These are phyloP conservation scores for Bagarius yarrelli DNA, from an alignment of 2,113 vertebrate genomes.

Conservation along the genomic window DNA sequence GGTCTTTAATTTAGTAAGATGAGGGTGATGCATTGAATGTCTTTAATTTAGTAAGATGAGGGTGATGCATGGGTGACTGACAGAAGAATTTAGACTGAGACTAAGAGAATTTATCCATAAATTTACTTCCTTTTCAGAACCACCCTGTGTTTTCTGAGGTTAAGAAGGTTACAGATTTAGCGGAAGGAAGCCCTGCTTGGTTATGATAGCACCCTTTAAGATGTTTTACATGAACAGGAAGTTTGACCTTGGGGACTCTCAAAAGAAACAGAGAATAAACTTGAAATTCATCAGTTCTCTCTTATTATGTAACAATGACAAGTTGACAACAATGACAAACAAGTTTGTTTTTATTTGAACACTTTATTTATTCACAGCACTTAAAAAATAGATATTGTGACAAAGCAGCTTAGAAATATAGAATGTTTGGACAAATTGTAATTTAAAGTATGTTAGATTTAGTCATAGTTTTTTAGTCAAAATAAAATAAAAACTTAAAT, in stretches of 20 bases:
- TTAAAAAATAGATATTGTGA: no score
- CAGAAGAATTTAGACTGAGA: slow-evolving; percentile 6
- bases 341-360: no score
- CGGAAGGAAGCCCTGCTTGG: slow-evolving; percentile 44
- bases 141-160: slow-evolving; percentile 42
- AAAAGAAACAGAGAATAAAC: slow-evolving; percentile 44
- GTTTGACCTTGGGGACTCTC: slow-evolving; percentile 26
- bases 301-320: background rate
- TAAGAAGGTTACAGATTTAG: slow-evolving; percentile 17
- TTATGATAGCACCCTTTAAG: slow-evolving; percentile 35
- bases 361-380: no score
- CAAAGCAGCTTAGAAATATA: no score
- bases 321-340: no score
- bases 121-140: slow-evolving; percentile 35
- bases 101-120: slow-evolving; percentile 17
- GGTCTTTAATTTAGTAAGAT: background rate
- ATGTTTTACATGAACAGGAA: slow-evolving; percentile 45
- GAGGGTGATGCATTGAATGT: background rate
- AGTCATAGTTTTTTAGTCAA: background rate
- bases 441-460: no score
- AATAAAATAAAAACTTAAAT: background rate
- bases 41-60: slow-evolving; percentile 6
- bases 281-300: background rate
- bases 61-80: background rate
- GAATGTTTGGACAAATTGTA: no score